phyloP scores from a whole-genome alignment of 1,140 invertebrate genomes.

The Trichonephila clavipes region DNA sequence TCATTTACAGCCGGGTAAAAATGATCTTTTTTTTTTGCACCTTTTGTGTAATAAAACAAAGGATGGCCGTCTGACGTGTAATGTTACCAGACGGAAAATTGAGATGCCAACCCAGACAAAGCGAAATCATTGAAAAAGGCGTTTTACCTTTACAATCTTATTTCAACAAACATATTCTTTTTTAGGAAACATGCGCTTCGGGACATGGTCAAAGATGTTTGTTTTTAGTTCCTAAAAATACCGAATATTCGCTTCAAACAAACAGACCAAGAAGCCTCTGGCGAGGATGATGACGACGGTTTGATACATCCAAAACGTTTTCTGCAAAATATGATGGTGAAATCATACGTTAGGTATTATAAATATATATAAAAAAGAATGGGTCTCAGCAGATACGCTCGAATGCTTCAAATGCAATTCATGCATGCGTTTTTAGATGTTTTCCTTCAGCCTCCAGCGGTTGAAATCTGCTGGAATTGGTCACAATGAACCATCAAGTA shows the following conservation, averaged over 20 bases:
- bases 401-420: background rate
- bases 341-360: background rate
- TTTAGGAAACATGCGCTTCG: background rate
- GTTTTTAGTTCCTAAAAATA: background rate
- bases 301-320: background rate
- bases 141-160: background rate
- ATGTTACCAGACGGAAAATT: background rate
- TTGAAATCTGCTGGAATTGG: background rate
- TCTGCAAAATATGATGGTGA: background rate
- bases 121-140: background rate
- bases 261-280: too few relatives aligned
- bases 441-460: background rate
- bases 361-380: background rate
- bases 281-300: too few relatives aligned
- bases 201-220: background rate
- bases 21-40: background rate
- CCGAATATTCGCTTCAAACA: too few relatives aligned
- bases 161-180: background rate
- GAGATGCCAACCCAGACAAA: background rate
- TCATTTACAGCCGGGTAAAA: background rate
- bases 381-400: background rate
- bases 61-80: background rate
- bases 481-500: background rate
- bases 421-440: background rate
- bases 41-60: conserved; percentile 22